phyloP scores from a whole-genome alignment of 2,888 invertebrate species.

The Neoaliturus tenellus region DNA sequence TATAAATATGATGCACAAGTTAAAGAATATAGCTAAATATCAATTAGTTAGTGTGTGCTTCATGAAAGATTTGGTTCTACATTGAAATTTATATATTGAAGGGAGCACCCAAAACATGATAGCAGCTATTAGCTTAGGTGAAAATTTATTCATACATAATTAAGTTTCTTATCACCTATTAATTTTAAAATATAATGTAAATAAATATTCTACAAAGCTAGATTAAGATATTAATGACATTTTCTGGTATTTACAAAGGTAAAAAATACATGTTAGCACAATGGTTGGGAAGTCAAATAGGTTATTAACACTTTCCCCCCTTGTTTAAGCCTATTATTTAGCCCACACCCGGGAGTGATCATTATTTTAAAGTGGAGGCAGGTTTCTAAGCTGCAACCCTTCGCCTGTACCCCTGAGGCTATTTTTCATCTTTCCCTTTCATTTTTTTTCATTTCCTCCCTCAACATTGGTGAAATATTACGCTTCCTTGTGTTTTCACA shows the following conservation, averaged over 20 bases:
- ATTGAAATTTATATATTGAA: too few species aligned
- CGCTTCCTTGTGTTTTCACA: neutral
- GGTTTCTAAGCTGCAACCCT: constrained; percentile 22
- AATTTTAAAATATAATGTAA: too few species aligned
- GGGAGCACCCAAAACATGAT: too few species aligned
- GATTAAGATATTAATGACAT: too few species aligned
- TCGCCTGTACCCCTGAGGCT: neutral
- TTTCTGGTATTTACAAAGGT: neutral
- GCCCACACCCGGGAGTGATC: constrained; percentile 4
- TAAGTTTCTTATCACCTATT: too few species aligned
- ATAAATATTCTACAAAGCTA: too few species aligned
- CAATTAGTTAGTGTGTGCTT: too few species aligned
- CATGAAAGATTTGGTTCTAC: too few species aligned
- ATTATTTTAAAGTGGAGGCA: constrained; percentile 29
- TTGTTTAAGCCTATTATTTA: constrained; percentile 10
- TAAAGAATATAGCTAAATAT: too few species aligned
- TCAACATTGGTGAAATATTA: constrained; percentile 11
- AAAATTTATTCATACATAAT: too few species aligned
- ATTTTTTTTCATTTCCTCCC: neutral
- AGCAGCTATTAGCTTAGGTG: too few species aligned
- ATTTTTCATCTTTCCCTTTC: constrained; percentile 12
- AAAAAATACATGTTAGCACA: neutral
- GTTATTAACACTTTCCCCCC: constrained; percentile 11
- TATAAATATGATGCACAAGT: too few species aligned
- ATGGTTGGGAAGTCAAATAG: neutral